These are phyloP conservation scores for Xenopus laevis DNA, from an alignment of 2,113 vertebrate genomes.

Conservation along the genomic window DNA sequence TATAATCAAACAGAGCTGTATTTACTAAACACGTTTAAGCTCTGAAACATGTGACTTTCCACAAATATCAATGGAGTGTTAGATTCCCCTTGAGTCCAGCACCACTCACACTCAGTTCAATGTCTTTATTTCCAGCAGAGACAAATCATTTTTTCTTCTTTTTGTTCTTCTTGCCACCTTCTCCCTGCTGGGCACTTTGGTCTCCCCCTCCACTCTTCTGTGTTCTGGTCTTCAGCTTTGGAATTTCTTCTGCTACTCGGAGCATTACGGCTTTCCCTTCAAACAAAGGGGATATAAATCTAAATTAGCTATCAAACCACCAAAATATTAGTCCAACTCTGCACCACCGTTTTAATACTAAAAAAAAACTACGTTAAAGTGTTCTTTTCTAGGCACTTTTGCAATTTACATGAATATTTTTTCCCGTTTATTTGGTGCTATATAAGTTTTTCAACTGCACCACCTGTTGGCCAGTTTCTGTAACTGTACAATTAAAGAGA, in stretches of 20 bases:
- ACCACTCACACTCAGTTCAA: background rate
- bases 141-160: slow-evolving; percentile 86
- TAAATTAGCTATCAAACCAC: background rate
- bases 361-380: too few species aligned
- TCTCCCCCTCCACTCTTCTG: slow-evolving; percentile 86
- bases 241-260: slow-evolving; percentile 92
- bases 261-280: slow-evolving; percentile 90
- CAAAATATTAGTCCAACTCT: background rate
- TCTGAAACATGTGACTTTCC: too few species aligned
- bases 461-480: too few species aligned
- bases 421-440: too few species aligned
- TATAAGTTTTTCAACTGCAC: too few species aligned
- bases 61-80: background rate
- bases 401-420: too few species aligned
- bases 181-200: slow-evolving; percentile 79
- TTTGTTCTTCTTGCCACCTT: slow-evolving; percentile 92
- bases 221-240: slow-evolving; percentile 91
- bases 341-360: background rate
- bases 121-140: background rate
- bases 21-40: too few species aligned
- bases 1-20: too few species aligned
- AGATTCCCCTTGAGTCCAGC: background rate
- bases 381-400: too few species aligned
- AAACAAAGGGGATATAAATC: slow-evolving; percentile 6
- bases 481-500: too few species aligned